phyloP scores from a whole-genome alignment of 2,113 vertebrate species.

The Phalacrocorax pelagicus region DNA sequence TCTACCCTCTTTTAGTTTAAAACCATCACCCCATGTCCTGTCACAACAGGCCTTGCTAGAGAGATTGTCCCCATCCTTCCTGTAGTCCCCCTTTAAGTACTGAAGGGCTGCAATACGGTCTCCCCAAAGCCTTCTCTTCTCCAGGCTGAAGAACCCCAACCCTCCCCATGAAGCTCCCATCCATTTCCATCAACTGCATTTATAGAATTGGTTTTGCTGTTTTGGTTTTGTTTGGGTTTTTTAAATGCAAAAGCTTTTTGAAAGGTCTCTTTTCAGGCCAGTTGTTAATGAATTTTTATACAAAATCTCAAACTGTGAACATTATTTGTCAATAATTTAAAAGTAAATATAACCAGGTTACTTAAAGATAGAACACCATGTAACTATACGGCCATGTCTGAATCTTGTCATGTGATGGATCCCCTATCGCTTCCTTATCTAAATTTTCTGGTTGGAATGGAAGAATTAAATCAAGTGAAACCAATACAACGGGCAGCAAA shows the following conservation, averaged over 20 bases:
- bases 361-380: not conserved
- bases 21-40: too few relatives aligned
- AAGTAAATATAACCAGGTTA: not conserved
- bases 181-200: not conserved
- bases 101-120: too few relatives aligned
- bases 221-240: not conserved
- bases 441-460: not conserved
- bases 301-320: not conserved
- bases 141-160: too few relatives aligned
- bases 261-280: not conserved
- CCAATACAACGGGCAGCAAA: not conserved
- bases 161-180: not conserved
- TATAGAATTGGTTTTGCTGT: not conserved
- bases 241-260: not conserved
- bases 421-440: not conserved
- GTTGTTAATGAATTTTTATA: not conserved
- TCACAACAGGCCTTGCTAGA: too few relatives aligned
- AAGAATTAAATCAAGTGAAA: not conserved
- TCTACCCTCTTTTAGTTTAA: too few relatives aligned
- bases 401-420: not conserved
- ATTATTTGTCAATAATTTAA: not conserved
- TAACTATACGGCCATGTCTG: not conserved
- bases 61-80: too few relatives aligned
- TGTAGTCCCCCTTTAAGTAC: too few relatives aligned
- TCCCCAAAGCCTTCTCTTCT: too few relatives aligned